A percentile compares a stretch with the other conserved stretches of the same genome.
Conservation (phyloP, 2,888 invertebrate species). For the Flexamia atlantica region DNA sequence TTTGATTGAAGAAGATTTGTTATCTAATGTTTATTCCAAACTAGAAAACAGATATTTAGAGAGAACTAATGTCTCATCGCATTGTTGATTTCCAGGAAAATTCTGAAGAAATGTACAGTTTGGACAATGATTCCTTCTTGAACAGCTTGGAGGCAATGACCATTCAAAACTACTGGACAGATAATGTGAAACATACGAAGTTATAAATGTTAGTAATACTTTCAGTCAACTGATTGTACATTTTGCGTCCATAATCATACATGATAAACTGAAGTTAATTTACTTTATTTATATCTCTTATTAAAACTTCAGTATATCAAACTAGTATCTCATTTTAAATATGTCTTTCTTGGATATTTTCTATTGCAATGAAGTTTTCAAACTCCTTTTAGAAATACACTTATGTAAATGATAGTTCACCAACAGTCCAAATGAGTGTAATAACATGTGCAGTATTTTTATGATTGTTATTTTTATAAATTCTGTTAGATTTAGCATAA, state of each 20-base stretch:
- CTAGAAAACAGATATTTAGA: too few species aligned
- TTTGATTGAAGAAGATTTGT: too few species aligned
- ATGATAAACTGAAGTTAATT: not conserved
- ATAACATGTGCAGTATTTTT: slow-evolving; percentile 25
- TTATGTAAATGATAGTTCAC: not conserved
- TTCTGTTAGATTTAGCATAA: slow-evolving; percentile 15
- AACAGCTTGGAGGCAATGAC: slow-evolving; percentile 96
- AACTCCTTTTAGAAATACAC: not conserved
- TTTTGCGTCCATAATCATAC: slow-evolving; percentile 18
- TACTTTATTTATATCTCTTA: not conserved
- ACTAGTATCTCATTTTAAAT: slow-evolving; percentile 6
- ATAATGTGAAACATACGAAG: slow-evolving; percentile 93
- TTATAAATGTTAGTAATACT: slow-evolving; percentile 76
- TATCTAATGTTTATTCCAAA: too few species aligned
- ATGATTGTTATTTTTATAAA: slow-evolving; percentile 26
- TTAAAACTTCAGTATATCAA: not conserved
- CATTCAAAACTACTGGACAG: slow-evolving; percentile 96
- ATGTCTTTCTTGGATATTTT: not conserved
- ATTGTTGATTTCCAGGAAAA: slow-evolving; percentile 84
- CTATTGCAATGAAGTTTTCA: not conserved
- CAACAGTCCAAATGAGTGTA: not conserved
- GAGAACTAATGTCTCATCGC: not conserved
- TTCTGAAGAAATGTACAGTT: slow-evolving; percentile 95
- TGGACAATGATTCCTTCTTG: slow-evolving; percentile 96
- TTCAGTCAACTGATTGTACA: slow-evolving; percentile 49